These are phyloP conservation scores for Aleadryas rufinucha DNA, from an alignment of 2,113 vertebrate genomes.

Conservation along the genomic window DNA sequence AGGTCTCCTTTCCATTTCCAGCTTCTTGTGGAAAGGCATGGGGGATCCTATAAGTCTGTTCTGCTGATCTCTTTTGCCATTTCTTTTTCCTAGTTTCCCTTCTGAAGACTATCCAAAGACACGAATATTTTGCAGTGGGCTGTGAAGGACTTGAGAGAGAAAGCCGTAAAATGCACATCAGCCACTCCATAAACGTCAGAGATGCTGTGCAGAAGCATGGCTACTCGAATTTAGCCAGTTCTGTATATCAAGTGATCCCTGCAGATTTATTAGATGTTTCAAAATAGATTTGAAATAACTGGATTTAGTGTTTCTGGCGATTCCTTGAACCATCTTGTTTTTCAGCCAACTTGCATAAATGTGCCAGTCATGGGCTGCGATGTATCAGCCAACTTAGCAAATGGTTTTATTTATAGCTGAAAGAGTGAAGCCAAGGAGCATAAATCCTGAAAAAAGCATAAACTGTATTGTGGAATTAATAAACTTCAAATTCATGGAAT, in stretches of 20 bases:
- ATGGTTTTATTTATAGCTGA: constrained; percentile 68
- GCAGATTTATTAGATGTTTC: constrained; percentile 54
- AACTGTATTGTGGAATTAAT: constrained; percentile 67
- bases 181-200: neutral
- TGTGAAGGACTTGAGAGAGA: constrained; percentile 25
- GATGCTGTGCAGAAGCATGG: neutral
- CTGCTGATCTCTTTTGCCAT: neutral
- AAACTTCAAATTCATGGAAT: constrained; percentile 69
- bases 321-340: constrained; percentile 56
- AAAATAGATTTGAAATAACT: constrained; percentile 55
- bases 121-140: neutral
- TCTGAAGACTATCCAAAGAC: neutral
- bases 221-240: constrained; percentile 42
- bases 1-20: neutral
- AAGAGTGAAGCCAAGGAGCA: constrained; percentile 60
- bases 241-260: constrained; percentile 32
- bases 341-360: constrained; percentile 64
- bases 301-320: constrained; percentile 64
- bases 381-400: constrained; percentile 63
- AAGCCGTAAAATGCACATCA: constrained; percentile 21
- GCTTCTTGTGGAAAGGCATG: neutral
- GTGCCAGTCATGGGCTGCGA: constrained; percentile 61
- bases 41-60: neutral
- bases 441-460: constrained; percentile 68
- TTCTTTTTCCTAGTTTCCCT: neutral